phyloP scores from a whole-genome alignment of 2,797 vertebrate genomes.

The Chelonia mydas region DNA sequence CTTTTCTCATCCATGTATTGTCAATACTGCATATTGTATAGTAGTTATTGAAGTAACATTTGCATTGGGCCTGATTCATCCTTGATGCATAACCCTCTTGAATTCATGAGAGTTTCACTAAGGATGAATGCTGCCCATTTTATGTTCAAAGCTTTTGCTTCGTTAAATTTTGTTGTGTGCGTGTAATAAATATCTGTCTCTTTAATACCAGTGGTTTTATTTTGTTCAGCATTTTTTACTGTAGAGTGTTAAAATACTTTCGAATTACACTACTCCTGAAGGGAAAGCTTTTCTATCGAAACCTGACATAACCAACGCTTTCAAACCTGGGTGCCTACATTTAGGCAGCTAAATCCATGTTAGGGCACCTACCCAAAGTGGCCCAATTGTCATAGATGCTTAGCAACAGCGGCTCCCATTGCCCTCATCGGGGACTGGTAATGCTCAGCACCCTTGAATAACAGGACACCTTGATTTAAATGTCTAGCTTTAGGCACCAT shows the following conservation, averaged over 20 bases:
- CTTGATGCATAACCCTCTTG: background rate
- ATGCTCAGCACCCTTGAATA: background rate
- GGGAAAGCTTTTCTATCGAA: background rate
- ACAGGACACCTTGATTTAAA: background rate
- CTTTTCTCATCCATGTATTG: background rate
- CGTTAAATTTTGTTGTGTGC: background rate
- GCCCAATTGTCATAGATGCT: background rate
- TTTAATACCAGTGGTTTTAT: background rate
- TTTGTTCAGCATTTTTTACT: background rate
- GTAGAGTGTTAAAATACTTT: background rate
- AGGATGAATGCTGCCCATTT: background rate
- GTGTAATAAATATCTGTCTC: background rate
- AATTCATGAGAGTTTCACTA: background rate
- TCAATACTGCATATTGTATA: background rate
- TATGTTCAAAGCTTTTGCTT: background rate
- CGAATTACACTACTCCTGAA: background rate
- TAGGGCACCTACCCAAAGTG: background rate
- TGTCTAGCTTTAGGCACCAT: accelerated
- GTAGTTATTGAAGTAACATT: background rate
- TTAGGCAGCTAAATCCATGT: background rate
- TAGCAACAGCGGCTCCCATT: background rate
- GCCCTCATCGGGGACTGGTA: background rate
- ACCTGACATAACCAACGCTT: background rate
- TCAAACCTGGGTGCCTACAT: background rate
- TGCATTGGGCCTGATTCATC: background rate